A percentile compares a stretch with the other conserved stretches of the same genome.
Evolutionary conservation across 1,140 invertebrate species (phyloP).

Genomic region (Drosophila bifasciata): DNA sequence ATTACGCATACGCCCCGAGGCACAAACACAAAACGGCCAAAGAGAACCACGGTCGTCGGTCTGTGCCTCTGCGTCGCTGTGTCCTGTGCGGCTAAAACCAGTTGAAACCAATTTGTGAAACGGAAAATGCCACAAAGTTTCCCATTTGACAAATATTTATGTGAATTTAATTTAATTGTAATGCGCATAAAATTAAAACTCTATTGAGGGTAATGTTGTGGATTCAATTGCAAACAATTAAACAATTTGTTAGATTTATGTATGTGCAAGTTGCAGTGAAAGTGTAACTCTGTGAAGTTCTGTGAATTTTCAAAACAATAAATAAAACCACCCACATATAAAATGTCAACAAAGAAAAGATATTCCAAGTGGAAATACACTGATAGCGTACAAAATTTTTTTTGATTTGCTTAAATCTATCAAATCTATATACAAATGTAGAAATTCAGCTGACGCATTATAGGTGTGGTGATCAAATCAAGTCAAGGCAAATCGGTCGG

Average conservation of each 20-base stretch:
- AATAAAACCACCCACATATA: no score
- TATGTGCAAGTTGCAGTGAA: not conserved
- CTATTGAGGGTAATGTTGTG: no score
- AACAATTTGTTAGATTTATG: not conserved
- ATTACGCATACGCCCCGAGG: slow-evolving; percentile 47
- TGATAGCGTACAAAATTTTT: not conserved
- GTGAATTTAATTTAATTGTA: not conserved
- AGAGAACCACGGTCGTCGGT: slow-evolving; percentile 1
- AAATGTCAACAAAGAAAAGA: not conserved
- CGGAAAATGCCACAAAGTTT: slow-evolving; percentile 25
- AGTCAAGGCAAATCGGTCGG: no score
- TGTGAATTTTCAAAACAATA: no score
- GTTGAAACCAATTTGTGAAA: slow-evolving; percentile 26
- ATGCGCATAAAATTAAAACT: no score
- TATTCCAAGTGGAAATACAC: not conserved
- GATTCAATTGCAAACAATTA: no score
- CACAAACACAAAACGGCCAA: slow-evolving; percentile 25
- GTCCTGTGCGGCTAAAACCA: slow-evolving; percentile 40
- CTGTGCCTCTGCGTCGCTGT: slow-evolving; percentile 24
- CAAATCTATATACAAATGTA: no score
- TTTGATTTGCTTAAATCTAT: not conserved
- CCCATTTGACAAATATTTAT: slow-evolving; percentile 5
- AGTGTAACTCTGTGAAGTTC: no score
- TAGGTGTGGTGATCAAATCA: no score
- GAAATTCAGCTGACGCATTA: no score